These are phyloP conservation scores for Picus viridis DNA, from an alignment of 2,797 vertebrate species.

Conservation along the genomic window DNA sequence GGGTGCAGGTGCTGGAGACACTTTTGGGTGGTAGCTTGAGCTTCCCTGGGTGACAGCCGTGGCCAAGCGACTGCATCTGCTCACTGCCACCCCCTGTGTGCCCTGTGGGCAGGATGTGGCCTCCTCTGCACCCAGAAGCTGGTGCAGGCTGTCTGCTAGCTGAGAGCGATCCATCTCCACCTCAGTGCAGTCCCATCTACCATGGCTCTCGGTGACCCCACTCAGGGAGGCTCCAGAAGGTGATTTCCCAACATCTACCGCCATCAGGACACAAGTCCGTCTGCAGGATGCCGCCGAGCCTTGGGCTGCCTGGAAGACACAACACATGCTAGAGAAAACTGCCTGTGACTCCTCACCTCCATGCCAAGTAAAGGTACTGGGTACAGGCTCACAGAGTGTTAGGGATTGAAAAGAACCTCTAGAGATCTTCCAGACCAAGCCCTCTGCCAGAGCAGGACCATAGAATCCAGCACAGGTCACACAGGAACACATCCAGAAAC, in stretches of 20 bases:
- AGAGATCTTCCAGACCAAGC: too few species aligned
- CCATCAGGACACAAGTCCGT: conserved; percentile 48
- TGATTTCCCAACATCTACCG: conserved; percentile 72
- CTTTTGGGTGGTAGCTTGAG: conserved; percentile 30
- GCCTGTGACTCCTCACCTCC: accelerated
- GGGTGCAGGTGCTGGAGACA: conserved; percentile 66
- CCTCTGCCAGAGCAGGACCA: too few species aligned
- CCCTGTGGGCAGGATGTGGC: not conserved
- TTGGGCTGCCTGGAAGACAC: conserved; percentile 50
- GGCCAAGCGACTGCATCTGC: not conserved
- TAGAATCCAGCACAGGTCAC: too few species aligned
- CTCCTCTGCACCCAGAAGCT: not conserved
- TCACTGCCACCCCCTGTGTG: not conserved
- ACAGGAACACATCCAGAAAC: too few species aligned
- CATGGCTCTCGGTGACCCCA: conserved; percentile 14
- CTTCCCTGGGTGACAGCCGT: not conserved
- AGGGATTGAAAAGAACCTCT: too few species aligned
- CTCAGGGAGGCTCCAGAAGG: conserved; percentile 40
- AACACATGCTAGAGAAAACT: not conserved
- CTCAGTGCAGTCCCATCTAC: conserved; percentile 37
- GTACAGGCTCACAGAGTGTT: too few species aligned
- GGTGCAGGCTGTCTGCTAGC: not conserved
- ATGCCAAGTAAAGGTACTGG: not conserved
- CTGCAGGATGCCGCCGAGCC: accelerated
- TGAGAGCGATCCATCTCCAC: conserved; percentile 32